A percentile compares a stretch with the other conserved stretches of the same genome.
These are phyloP conservation scores for Cuculus canorus DNA, from an alignment of 2,797 vertebrate species.

Conservation along the genomic window DNA sequence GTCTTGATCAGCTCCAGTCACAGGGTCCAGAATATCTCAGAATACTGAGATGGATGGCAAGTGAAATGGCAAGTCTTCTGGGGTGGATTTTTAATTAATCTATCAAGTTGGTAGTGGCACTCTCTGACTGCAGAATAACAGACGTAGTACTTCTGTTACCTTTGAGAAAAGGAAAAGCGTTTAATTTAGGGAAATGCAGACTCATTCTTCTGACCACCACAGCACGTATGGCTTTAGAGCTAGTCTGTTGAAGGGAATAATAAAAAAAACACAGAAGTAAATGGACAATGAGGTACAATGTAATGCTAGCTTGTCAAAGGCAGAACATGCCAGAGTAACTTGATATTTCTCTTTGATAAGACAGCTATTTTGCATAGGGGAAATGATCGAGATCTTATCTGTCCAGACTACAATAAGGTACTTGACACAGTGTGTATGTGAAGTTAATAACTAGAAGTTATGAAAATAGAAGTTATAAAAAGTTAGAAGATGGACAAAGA, in stretches of 20 bases:
- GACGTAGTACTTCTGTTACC: constrained; percentile 14
- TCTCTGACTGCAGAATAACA: constrained; percentile 62
- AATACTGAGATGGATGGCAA: constrained; percentile 45
- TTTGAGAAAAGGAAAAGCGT: constrained; percentile 25
- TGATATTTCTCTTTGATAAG: not conserved
- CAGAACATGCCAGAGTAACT: not conserved
- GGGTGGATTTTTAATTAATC: constrained; percentile 63
- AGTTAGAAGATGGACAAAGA: not conserved
- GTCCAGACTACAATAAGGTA: not conserved
- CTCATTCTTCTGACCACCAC: not conserved
- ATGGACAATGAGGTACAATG: not conserved
- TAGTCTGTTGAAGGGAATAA: not conserved
- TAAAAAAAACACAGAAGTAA: not conserved
- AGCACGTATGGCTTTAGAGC: not conserved
- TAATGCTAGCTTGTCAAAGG: not conserved
- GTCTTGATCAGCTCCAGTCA: constrained; percentile 31
- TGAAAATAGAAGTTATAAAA: not conserved
- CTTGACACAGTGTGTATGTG: not conserved
- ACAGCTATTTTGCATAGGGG: not conserved
- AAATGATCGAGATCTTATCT: not conserved
- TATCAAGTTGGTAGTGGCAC: constrained; percentile 58
- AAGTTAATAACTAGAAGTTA: not conserved
- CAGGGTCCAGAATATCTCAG: constrained; percentile 51
- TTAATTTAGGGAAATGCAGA: constrained; percentile 45
- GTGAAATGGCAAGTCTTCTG: constrained; percentile 40